These are phyloP conservation scores for Thymelicus sylvestris DNA, from an alignment of 2,888 invertebrate species.

Conservation along the genomic window DNA sequence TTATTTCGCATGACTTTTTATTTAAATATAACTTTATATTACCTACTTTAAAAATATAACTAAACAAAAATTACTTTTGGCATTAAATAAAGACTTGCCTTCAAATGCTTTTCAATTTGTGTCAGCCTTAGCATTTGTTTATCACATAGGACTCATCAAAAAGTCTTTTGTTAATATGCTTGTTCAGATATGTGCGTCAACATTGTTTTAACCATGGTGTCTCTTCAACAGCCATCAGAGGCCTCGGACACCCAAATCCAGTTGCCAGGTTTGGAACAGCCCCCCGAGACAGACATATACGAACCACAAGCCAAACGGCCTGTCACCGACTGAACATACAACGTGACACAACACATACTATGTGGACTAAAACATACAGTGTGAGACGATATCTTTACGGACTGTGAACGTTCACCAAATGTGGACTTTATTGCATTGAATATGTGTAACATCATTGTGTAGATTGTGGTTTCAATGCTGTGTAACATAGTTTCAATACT, in stretches of 20 bases:
- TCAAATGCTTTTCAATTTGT: too few species aligned
- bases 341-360: background rate
- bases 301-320: constrained; percentile 66
- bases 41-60: too few species aligned
- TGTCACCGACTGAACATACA: constrained; percentile 53
- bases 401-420: background rate
- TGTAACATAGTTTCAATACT: background rate
- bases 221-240: constrained; percentile 87
- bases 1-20: too few species aligned
- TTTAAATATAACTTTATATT: too few species aligned
- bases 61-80: too few species aligned
- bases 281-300: constrained; percentile 72
- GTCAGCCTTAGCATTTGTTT: too few species aligned
- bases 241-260: constrained; percentile 92
- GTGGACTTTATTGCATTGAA: background rate
- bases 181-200: too few species aligned
- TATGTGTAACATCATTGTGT: constrained; percentile 34
- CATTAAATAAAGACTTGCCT: too few species aligned
- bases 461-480: background rate
- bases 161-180: too few species aligned
- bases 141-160: too few species aligned
- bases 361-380: background rate
- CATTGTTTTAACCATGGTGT: background rate
- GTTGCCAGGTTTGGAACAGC: constrained; percentile 87
- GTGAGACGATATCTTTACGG: background rate